These are phyloP conservation scores for Hedychridium roseum DNA, from an alignment of 2,888 invertebrate genomes.

Conservation along the genomic window DNA sequence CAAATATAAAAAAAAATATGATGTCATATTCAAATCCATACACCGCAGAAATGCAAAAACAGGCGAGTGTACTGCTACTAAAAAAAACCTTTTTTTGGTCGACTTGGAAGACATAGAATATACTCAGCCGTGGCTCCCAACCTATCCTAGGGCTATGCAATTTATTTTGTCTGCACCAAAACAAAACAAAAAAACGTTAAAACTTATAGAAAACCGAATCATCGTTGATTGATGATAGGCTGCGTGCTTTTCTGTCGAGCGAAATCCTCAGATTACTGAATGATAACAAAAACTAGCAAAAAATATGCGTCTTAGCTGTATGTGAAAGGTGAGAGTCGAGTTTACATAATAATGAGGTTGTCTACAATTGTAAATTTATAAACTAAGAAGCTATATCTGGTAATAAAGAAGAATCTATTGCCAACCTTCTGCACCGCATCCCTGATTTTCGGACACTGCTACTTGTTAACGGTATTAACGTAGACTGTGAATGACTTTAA, in stretches of 20 bases:
- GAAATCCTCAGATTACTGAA: slow-evolving; percentile 56
- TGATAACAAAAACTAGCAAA: slow-evolving; percentile 54
- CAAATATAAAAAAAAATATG: slow-evolving; percentile 54
- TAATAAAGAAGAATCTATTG: slow-evolving; percentile 37
- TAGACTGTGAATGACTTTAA: slow-evolving; percentile 44
- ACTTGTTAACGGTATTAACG: slow-evolving; percentile 50
- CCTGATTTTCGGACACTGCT: slow-evolving; percentile 64
- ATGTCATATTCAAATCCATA: slow-evolving; percentile 58
- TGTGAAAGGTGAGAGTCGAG: slow-evolving; percentile 63
- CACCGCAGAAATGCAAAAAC: slow-evolving; percentile 54
- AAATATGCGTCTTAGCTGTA: slow-evolving; percentile 57
- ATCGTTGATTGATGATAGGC: slow-evolving; percentile 57
- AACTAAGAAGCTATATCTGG: slow-evolving; percentile 38
- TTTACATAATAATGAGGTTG: slow-evolving; percentile 60
- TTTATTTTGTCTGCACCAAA: slow-evolving; percentile 61
- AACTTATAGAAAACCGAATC: slow-evolving; percentile 47
- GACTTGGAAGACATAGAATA: slow-evolving; percentile 58
- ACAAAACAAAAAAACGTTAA: too few relatives aligned
- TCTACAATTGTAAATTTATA: slow-evolving; percentile 50
- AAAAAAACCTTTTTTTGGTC: slow-evolving; percentile 58
- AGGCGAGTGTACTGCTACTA: slow-evolving; percentile 49
- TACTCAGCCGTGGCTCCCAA: slow-evolving; percentile 57
- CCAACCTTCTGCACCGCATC: slow-evolving; percentile 64
- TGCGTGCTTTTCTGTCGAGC: slow-evolving; percentile 60
- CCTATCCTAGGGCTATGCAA: slow-evolving; percentile 58